Evolutionary conservation across 2,113 vertebrate species (phyloP).

Genomic region (Myodes glareolus): DNA sequence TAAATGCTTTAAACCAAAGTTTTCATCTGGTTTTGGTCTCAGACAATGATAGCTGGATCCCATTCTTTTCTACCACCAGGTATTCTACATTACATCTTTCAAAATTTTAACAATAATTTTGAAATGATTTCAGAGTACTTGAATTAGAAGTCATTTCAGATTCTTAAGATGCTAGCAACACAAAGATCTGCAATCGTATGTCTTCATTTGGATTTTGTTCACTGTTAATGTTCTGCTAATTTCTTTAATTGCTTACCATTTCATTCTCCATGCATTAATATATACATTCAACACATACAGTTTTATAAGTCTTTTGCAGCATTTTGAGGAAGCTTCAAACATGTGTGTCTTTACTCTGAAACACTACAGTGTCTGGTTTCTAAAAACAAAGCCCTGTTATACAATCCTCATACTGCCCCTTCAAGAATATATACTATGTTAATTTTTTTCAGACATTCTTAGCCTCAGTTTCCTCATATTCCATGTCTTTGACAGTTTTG

Average conservation of each 20-base stretch:
- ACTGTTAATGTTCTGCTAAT: constrained; percentile 48
- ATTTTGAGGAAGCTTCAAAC: background rate
- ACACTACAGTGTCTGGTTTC: background rate
- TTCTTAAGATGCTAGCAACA: background rate
- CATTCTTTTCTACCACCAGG: background rate
- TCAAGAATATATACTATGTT: constrained; percentile 20
- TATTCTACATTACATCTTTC: constrained; percentile 43
- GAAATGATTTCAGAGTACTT: background rate
- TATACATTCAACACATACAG: background rate
- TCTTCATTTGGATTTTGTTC: background rate
- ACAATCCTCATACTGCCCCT: background rate
- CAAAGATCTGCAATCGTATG: background rate
- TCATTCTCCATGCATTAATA: background rate
- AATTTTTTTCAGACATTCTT: constrained; percentile 38
- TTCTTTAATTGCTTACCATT: background rate
- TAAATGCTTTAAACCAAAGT: background rate
- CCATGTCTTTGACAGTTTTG: constrained; percentile 10
- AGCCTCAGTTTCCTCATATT: constrained; percentile 30
- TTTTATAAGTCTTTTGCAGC: constrained; percentile 12
- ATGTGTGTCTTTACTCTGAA: background rate
- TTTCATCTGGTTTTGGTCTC: background rate
- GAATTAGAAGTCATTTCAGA: constrained; percentile 53
- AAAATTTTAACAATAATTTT: background rate
- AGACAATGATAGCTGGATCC: background rate
- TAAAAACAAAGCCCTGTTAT: constrained; percentile 14